Conservation (phyloP, 1,140 invertebrate species). For the Drosophila tsacasi region DNA sequence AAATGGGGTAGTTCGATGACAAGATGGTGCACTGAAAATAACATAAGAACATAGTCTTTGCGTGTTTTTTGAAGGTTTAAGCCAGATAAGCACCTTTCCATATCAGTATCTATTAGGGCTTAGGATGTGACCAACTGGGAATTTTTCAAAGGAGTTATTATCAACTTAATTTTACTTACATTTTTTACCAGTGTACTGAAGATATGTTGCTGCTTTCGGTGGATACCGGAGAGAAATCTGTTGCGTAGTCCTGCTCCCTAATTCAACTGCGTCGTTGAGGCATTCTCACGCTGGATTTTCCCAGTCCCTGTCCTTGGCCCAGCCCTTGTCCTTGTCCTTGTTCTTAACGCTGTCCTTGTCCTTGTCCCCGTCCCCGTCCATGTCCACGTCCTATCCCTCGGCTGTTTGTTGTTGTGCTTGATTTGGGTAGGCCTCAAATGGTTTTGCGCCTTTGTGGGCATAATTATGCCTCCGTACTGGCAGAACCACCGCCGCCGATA, state of each 20-base stretch:
- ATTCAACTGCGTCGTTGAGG: conserved; percentile 40
- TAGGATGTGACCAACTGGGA: too few relatives aligned
- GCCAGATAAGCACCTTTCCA: not conserved
- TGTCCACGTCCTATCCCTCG: conserved; percentile 37
- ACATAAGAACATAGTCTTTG: not conserved
- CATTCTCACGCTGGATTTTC: conserved; percentile 60
- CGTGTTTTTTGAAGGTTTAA: not conserved
- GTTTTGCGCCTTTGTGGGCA: conserved; percentile 40
- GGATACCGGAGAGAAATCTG: conserved; percentile 51
- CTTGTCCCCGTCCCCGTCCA: conserved; percentile 44
- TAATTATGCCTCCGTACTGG: conserved; percentile 48
- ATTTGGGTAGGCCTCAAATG: conserved; percentile 70
- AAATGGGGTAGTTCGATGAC: conserved; percentile 30
- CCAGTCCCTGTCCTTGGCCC: conserved; percentile 45
- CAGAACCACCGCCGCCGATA: not conserved
- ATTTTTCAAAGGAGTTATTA: too few relatives aligned
- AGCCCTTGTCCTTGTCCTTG: conserved; percentile 48
- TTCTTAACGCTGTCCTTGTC: conserved; percentile 58
- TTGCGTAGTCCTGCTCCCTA: conserved; percentile 44
- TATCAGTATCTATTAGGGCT: not conserved
- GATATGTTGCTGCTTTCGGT: conserved; percentile 8
- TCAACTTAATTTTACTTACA: too few relatives aligned
- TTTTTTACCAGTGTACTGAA: conserved; percentile 1
- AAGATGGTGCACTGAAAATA: conserved; percentile 25
- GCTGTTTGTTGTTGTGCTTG: conserved; percentile 61